A percentile compares a stretch with the other conserved stretches of the same genome.
Evolutionary conservation across 2,113 vertebrate genomes (phyloP).

Genomic region (Pica pica): DNA sequence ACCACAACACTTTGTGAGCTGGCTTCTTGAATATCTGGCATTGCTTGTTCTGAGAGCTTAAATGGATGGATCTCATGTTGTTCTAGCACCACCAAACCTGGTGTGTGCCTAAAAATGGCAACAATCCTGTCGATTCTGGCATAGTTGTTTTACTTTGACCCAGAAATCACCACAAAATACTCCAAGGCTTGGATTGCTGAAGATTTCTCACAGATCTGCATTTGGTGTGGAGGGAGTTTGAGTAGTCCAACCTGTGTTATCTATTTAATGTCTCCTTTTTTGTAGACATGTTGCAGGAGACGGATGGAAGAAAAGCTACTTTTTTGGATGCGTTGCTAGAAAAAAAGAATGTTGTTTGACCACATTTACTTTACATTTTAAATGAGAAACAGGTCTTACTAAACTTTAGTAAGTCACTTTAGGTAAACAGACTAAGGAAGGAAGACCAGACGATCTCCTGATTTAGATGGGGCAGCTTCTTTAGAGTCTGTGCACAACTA

Average conservation of each 20-base stretch:
- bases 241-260: background rate
- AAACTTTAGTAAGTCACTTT: background rate
- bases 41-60: background rate
- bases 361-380: background rate
- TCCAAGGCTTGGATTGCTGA: background rate
- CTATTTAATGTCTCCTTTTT: background rate
- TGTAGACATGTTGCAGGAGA: background rate
- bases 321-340: background rate
- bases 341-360: background rate
- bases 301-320: background rate
- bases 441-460: background rate
- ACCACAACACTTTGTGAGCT: background rate
- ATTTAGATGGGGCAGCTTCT: background rate
- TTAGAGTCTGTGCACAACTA: background rate
- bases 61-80: background rate
- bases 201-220: background rate
- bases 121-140: background rate
- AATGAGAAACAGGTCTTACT: background rate
- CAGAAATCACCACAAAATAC: background rate
- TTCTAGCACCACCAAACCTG: background rate
- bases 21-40: background rate
- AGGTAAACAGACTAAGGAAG: background rate
- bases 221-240: background rate
- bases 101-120: background rate
- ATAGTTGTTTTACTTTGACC: background rate